Conservation (phyloP, 2,888 invertebrate species). For the Drosophila demipolita region DNA sequence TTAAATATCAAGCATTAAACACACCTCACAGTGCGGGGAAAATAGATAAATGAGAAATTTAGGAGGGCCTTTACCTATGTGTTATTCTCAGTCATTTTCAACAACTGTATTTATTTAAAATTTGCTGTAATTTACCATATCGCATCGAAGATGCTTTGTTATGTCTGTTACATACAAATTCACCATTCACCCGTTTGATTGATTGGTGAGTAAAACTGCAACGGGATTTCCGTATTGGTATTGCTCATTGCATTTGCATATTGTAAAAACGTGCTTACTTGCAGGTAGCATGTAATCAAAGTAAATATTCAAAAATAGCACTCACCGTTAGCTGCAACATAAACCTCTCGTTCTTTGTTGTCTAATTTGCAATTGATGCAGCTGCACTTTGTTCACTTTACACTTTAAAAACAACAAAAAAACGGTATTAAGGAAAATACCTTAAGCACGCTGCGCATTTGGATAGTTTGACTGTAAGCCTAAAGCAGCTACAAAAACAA, state of each 20-base stretch:
- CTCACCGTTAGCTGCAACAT: background rate
- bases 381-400: no score
- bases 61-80: background rate
- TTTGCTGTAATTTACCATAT: background rate
- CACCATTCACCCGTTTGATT: background rate
- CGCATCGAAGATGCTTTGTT: background rate
- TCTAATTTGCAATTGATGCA: background rate
- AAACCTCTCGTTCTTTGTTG: background rate
- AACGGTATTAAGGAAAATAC: background rate
- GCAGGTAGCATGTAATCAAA: background rate
- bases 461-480: background rate
- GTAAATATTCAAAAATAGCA: background rate
- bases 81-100: background rate
- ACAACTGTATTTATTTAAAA: background rate
- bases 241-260: background rate
- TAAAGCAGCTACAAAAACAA: background rate
- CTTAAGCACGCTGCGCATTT: background rate
- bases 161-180: background rate
- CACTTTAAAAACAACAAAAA: no score
- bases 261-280: background rate
- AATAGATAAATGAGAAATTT: background rate
- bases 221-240: background rate
- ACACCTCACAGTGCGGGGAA: background rate
- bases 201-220: background rate
- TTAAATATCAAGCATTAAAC: background rate